Conservation (phyloP, 2,113 vertebrate species). For the Hippocampus comes region DNA sequence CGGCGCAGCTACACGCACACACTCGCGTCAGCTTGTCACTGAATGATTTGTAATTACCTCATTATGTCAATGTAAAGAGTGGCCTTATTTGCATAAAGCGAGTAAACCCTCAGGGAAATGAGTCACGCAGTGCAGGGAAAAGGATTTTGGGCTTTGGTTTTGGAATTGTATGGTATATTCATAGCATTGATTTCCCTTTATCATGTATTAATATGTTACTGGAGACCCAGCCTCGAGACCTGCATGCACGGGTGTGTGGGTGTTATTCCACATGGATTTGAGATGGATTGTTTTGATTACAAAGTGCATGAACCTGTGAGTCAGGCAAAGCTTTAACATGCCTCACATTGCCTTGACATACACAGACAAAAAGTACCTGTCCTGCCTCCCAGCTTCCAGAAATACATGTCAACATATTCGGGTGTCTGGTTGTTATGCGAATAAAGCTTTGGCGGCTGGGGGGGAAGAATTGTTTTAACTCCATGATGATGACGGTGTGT, state of each 20-base stretch:
- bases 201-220: too few species aligned
- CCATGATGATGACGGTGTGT: not conserved
- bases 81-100: constrained; percentile 72
- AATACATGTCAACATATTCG: not conserved
- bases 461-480: not conserved
- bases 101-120: constrained; percentile 48
- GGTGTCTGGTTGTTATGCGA: not conserved
- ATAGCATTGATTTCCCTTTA: too few species aligned
- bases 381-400: not conserved
- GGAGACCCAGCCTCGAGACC: too few species aligned
- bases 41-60: constrained; percentile 89
- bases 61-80: constrained; percentile 86
- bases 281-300: too few species aligned
- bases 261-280: too few species aligned
- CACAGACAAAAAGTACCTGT: too few species aligned
- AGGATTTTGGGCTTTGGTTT: not conserved
- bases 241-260: too few species aligned
- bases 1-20: constrained; percentile 70
- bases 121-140: constrained; percentile 12
- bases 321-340: too few species aligned
- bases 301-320: too few species aligned
- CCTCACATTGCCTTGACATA: too few species aligned
- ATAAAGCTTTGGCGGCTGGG: not conserved
- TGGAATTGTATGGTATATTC: too few species aligned
- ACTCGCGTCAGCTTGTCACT: constrained; percentile 80